Percentiles rank a stretch among this genome's conserved stretches.
phyloP scores from a whole-genome alignment of 2,888 invertebrate species.

The Dicroscelio sp. region DNA sequence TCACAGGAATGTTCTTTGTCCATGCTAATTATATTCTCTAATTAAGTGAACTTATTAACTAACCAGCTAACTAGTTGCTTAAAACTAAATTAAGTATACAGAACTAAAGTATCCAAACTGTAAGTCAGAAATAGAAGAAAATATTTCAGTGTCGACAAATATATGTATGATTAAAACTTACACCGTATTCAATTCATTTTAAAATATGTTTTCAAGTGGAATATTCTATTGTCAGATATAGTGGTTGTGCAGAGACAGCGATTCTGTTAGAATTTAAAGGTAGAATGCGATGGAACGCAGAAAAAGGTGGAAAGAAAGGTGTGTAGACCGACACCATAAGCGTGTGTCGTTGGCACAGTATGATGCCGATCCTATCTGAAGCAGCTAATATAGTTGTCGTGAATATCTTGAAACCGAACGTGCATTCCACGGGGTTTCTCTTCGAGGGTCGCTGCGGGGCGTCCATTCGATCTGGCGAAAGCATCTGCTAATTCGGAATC shows the following conservation, averaged over 20 bases:
- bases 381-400: constrained; percentile 91
- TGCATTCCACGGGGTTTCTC: constrained; percentile 90
- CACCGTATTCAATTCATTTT: constrained; percentile 28
- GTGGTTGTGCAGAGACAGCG: constrained; percentile 69
- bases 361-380: constrained; percentile 91
- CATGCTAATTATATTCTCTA: too few relatives aligned
- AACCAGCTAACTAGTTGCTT: too few relatives aligned
- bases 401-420: constrained; percentile 91
- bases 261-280: constrained; percentile 77
- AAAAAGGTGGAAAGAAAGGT: constrained; percentile 84
- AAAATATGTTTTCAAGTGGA: constrained; percentile 69
- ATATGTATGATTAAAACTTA: constrained; percentile 24
- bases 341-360: constrained; percentile 90
- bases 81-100: too few relatives aligned
- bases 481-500: constrained; percentile 92
- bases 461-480: constrained; percentile 91
- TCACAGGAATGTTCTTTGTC: too few relatives aligned
- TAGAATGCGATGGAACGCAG: constrained; percentile 82
- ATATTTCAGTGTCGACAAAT: neutral
- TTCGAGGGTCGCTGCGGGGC: constrained; percentile 90
- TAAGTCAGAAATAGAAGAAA: neutral
- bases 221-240: constrained; percentile 70
- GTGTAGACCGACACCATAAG: constrained; percentile 87
- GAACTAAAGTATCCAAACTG: too few relatives aligned
- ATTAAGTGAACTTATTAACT: too few relatives aligned